phyloP scores from a whole-genome alignment of 2,113 vertebrate species.

The Pelusios castaneus region DNA sequence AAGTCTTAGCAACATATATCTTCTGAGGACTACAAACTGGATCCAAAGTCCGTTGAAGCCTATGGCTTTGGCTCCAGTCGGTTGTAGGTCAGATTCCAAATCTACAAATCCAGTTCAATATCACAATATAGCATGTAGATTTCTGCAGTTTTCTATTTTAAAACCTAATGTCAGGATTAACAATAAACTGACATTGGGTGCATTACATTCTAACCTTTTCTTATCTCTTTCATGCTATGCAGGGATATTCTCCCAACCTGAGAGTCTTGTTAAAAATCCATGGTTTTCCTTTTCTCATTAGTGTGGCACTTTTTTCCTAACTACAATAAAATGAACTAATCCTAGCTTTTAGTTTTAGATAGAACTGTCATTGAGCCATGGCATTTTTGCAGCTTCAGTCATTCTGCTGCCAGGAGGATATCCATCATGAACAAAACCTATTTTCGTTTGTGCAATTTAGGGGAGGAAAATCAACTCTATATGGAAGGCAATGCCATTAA shows the following conservation, averaged over 20 bases:
- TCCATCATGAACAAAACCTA: slow-evolving; percentile 21
- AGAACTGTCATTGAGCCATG: slow-evolving; percentile 35
- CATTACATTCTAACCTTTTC: fast-evolving
- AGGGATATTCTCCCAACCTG: background rate
- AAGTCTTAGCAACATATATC: background rate
- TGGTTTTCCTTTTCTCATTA: background rate
- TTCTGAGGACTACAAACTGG: background rate
- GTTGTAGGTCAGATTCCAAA: background rate
- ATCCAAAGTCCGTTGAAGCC: background rate
- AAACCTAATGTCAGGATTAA: too few relatives aligned
- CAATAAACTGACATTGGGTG: fast-evolving
- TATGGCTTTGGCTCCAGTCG: background rate
- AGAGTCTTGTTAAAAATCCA: fast-evolving
- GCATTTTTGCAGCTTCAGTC: background rate
- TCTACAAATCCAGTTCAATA: background rate
- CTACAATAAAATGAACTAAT: background rate
- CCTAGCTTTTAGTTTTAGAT: background rate
- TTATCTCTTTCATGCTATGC: background rate
- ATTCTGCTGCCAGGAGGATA: slow-evolving; percentile 39
- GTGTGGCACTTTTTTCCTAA: fast-evolving
- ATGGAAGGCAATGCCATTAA: fast-evolving
- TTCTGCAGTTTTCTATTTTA: background rate
- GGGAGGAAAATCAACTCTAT: background rate
- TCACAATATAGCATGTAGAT: fast-evolving
- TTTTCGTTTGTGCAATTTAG: background rate